phyloP scores from a whole-genome alignment of 2,888 invertebrate genomes.

The Plebejus melissa region DNA sequence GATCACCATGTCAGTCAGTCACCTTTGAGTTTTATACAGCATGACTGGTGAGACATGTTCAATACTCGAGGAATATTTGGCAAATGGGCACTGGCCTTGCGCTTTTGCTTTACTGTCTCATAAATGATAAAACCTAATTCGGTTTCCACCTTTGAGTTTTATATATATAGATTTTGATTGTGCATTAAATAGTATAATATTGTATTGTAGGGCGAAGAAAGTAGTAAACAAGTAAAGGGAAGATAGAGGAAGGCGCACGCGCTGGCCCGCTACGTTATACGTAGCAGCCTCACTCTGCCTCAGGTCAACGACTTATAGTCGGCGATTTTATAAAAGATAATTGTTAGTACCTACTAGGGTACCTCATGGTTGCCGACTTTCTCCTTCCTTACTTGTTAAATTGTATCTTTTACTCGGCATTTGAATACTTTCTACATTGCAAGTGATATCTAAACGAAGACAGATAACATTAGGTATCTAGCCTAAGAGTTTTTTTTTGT shows the following conservation, averaged over 20 bases:
- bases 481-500: too few species aligned
- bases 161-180: not conserved
- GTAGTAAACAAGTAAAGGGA: slow-evolving; percentile 48
- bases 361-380: slow-evolving; percentile 33
- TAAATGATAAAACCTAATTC: too few species aligned
- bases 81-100: too few species aligned
- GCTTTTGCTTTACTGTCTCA: too few species aligned
- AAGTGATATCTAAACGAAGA: too few species aligned
- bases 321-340: slow-evolving; percentile 73
- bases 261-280: slow-evolving; percentile 54
- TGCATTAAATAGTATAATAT: slow-evolving; percentile 38
- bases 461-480: too few species aligned
- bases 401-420: slow-evolving; percentile 6
- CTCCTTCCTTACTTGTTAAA: slow-evolving; percentile 31
- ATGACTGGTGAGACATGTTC: too few species aligned
- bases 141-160: not conserved
- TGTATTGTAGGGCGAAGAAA: slow-evolving; percentile 41
- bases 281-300: slow-evolving; percentile 53
- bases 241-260: slow-evolving; percentile 65
- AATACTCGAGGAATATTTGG: too few species aligned
- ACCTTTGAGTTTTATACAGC: too few species aligned
- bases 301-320: slow-evolving; percentile 69
- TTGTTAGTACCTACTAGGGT: slow-evolving; percentile 44
- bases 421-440: slow-evolving; percentile 10
- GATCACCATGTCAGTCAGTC: too few species aligned